Percentiles rank a stretch among this genome's conserved stretches.
These are phyloP conservation scores for Xestia rhomboidea DNA, from an alignment of 2,888 invertebrate species.

Conservation along the genomic window DNA sequence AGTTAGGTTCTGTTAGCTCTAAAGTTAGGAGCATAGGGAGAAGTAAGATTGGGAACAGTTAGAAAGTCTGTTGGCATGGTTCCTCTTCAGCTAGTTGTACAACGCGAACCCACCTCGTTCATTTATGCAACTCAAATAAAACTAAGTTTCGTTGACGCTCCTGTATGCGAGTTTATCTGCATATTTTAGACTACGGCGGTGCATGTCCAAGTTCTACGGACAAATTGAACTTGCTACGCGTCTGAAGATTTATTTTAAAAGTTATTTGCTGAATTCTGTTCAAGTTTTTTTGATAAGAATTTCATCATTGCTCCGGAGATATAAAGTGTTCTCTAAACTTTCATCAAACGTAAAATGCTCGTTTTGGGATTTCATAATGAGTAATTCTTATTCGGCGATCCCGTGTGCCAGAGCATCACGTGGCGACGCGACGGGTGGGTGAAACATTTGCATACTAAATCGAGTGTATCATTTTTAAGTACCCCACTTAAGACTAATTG, in stretches of 20 bases:
- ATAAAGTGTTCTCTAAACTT: slow-evolving; percentile 23
- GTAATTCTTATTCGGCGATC: slow-evolving; percentile 43
- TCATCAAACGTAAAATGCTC: slow-evolving; percentile 26
- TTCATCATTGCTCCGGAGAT: slow-evolving; percentile 22
- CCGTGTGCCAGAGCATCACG: slow-evolving; percentile 40
- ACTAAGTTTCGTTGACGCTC: slow-evolving; percentile 74
- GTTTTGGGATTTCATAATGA: slow-evolving; percentile 34
- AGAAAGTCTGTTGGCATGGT: slow-evolving; percentile 67
- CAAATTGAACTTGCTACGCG: slow-evolving; percentile 63
- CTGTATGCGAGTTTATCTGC: slow-evolving; percentile 72
- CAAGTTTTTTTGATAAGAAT: slow-evolving; percentile 37
- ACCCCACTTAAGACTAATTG: slow-evolving; percentile 64
- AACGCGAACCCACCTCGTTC: slow-evolving; percentile 70
- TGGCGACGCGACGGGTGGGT: slow-evolving; percentile 46
- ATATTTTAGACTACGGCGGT: slow-evolving; percentile 65
- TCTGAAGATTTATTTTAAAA: slow-evolving; percentile 64
- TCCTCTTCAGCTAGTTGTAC: slow-evolving; percentile 63
- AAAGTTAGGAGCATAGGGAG: slow-evolving; percentile 41
- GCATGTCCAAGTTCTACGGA: slow-evolving; percentile 69
- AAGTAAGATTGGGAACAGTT: slow-evolving; percentile 57
- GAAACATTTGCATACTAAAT: slow-evolving; percentile 68
- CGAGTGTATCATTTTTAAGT: slow-evolving; percentile 67
- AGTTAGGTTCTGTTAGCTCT: slow-evolving; percentile 39
- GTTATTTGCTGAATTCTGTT: slow-evolving; percentile 51
- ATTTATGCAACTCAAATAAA: slow-evolving; percentile 77